Evolutionary conservation across 1,140 invertebrate species (phyloP).

Genomic region (Nasonia longicornis): DNA sequence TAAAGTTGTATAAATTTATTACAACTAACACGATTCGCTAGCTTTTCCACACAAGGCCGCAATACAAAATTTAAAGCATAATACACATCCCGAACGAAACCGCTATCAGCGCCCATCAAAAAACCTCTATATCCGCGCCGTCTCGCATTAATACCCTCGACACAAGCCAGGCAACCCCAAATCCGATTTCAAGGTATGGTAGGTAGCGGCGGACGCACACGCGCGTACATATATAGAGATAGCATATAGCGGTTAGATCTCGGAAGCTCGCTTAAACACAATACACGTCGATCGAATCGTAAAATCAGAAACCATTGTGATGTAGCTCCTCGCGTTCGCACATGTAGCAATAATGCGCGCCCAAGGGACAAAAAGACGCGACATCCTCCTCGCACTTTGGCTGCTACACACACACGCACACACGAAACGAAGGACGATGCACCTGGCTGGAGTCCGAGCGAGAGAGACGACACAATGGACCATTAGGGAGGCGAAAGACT

Average conservation of each 20-base stretch:
- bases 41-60: too few species aligned
- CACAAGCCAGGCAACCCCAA: not conserved
- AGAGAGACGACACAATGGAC: conserved; percentile 19
- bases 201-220: not conserved
- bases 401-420: too few species aligned
- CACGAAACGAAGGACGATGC: not conserved
- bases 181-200: conserved; percentile 7
- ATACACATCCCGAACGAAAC: not conserved
- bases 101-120: not conserved
- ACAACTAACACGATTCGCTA: too few species aligned
- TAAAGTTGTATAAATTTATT: too few species aligned
- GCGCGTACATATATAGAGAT: not conserved
- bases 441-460: not conserved
- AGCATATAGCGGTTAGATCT: conserved; percentile 11
- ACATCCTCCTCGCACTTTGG: too few species aligned
- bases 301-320: conserved; percentile 19
- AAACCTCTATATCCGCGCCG: not conserved
- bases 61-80: not conserved
- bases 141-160: conserved; percentile 14
- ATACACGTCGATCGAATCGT: conserved; percentile 31
- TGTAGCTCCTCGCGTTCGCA: not conserved
- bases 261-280: conserved; percentile 14
- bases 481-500: conserved; percentile 1
- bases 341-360: not conserved
- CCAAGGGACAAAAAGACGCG: not conserved